These are phyloP conservation scores for Nephila pilipes DNA, from an alignment of 1,140 invertebrate species.

Conservation along the genomic window DNA sequence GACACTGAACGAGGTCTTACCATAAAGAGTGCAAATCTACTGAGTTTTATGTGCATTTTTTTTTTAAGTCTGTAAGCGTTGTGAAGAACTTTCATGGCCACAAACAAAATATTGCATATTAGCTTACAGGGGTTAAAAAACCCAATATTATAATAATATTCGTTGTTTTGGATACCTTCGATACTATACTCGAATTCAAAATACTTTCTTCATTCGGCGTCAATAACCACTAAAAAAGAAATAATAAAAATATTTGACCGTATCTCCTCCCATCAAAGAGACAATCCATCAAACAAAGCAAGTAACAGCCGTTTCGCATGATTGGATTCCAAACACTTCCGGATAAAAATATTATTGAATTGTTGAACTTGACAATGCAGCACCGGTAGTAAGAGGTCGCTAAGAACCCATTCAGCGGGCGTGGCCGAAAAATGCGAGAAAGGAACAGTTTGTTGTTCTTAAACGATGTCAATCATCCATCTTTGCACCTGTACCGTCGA, in stretches of 20 bases:
- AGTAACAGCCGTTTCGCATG: background rate
- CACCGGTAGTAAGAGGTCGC: background rate
- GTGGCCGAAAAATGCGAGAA: background rate
- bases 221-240: no score
- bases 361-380: constrained; percentile 27
- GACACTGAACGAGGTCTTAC: no score
- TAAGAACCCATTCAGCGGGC: background rate
- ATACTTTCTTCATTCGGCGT: no score
- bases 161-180: no score
- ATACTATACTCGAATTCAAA: no score
- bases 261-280: background rate
- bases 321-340: background rate
- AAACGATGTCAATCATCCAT: constrained; percentile 4
- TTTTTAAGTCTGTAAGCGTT: no score
- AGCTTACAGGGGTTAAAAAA: no score
- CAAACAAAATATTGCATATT: no score
- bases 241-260: background rate
- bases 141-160: no score
- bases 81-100: no score
- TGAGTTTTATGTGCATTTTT: no score
- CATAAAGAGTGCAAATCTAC: no score
- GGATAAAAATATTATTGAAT: constrained; percentile 16
- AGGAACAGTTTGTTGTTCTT: background rate
- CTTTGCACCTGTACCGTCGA: background rate
- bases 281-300: background rate